A percentile compares a stretch with the other conserved stretches of the same genome.
Conservation (phyloP, 2,888 invertebrate species). For the Abscondita cerata region DNA sequence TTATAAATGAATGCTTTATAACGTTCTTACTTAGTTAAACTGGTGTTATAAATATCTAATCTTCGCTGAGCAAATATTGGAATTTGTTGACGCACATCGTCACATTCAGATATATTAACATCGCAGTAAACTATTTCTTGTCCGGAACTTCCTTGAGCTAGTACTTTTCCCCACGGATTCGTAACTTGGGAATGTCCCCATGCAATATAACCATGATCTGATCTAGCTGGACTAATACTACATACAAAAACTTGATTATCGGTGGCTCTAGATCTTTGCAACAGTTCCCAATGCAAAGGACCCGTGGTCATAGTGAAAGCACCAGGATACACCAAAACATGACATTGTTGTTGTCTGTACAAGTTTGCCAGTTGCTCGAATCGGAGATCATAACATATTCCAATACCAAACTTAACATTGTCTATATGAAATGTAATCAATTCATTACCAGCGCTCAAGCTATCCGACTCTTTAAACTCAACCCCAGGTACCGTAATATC, state of each 20-base stretch:
- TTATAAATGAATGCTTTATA: too few relatives aligned
- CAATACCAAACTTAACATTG: slow-evolving; percentile 81
- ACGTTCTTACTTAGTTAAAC: not conserved
- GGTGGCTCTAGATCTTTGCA: slow-evolving; percentile 80
- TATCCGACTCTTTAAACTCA: slow-evolving; percentile 91
- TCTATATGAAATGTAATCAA: slow-evolving; percentile 77
- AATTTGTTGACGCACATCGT: slow-evolving; percentile 83
- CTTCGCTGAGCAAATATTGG: slow-evolving; percentile 73
- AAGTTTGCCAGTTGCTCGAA: slow-evolving; percentile 88
- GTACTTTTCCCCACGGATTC: slow-evolving; percentile 83
- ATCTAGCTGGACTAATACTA: slow-evolving; percentile 83
- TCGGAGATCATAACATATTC: slow-evolving; percentile 94
- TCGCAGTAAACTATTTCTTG: slow-evolving; percentile 77
- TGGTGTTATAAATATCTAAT: slow-evolving; percentile 74
- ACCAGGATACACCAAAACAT: slow-evolving; percentile 88
- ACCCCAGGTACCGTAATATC: slow-evolving; percentile 95
- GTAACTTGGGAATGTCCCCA: slow-evolving; percentile 89
- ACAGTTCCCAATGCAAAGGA: slow-evolving; percentile 89
- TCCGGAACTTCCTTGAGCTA: slow-evolving; percentile 71
- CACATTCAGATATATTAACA: slow-evolving; percentile 75
- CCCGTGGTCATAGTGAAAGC: slow-evolving; percentile 98
- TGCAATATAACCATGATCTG: slow-evolving; percentile 78
- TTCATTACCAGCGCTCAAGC: slow-evolving; percentile 76
- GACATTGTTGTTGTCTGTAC: slow-evolving; percentile 76
- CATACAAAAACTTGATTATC: slow-evolving; percentile 92